Evolutionary conservation across 2,113 vertebrate genomes (phyloP).

Genomic region (Perca fluviatilis): DNA sequence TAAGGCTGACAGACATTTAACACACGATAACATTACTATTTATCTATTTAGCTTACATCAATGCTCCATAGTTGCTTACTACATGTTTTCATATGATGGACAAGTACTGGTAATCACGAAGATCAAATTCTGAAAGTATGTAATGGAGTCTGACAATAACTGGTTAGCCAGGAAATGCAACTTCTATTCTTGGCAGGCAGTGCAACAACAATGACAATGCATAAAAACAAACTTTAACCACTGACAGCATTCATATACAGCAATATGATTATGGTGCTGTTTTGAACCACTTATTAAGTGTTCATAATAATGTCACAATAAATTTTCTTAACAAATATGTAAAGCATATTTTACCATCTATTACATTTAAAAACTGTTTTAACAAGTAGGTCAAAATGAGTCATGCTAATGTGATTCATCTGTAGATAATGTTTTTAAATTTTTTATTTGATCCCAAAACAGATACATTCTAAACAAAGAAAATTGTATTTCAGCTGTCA

Average conservation of each 20-base stretch:
- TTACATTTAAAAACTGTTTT: too few relatives aligned
- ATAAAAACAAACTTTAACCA: background rate
- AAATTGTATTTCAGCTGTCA: background rate
- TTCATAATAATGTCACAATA: too few relatives aligned
- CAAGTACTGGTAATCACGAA: background rate
- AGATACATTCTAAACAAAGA: background rate
- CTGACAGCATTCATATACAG: background rate
- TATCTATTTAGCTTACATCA: background rate
- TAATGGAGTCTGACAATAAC: background rate
- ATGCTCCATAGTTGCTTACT: background rate
- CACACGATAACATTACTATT: background rate
- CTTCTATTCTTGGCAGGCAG: background rate
- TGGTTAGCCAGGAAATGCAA: conserved; percentile 30
- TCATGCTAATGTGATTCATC: background rate
- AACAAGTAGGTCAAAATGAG: background rate
- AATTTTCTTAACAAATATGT: background rate
- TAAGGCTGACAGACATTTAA: background rate
- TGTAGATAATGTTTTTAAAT: background rate
- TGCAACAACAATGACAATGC: background rate
- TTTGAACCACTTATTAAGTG: background rate
- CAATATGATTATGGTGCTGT: background rate
- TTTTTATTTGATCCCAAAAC: background rate
- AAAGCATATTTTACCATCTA: background rate
- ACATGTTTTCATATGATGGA: background rate
- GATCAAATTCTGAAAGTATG: background rate